phyloP scores from a whole-genome alignment of 2,113 vertebrate species.

The Hippocampus barbouri region DNA sequence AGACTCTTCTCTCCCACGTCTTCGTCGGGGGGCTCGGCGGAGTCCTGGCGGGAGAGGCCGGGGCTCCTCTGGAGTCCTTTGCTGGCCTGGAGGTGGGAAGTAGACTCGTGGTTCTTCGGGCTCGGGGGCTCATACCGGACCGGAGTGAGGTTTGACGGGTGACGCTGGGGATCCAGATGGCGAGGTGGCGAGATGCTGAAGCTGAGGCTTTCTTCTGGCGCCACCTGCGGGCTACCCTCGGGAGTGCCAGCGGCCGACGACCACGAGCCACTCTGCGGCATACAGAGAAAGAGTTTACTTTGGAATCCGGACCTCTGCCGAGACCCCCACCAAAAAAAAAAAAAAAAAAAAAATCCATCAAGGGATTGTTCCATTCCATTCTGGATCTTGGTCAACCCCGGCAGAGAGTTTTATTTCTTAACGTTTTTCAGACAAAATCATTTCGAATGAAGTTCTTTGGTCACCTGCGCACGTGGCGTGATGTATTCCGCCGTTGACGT shows the following conservation, averaged over 20 bases:
- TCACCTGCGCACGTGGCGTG: too few relatives aligned
- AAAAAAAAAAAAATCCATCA: background rate
- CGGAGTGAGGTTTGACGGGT: constrained; percentile 9
- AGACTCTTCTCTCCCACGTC: constrained; percentile 67
- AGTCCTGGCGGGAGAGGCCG: constrained; percentile 80
- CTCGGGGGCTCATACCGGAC: constrained; percentile 31
- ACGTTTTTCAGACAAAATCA: too few relatives aligned
- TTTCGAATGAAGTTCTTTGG: too few relatives aligned
- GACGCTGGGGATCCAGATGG: constrained; percentile 57
- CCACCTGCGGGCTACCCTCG: constrained; percentile 81
- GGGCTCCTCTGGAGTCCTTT: constrained; percentile 84
- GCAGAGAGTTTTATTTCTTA: too few relatives aligned
- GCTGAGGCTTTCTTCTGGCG: constrained; percentile 80
- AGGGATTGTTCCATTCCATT: background rate
- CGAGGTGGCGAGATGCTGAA: constrained; percentile 76
- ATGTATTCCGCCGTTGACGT: too few relatives aligned
- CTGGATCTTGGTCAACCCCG: background rate
- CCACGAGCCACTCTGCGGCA: constrained; percentile 77
- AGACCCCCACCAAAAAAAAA: background rate
- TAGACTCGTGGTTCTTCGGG: constrained; percentile 39
- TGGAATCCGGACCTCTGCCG: too few relatives aligned
- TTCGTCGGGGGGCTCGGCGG: constrained; percentile 84
- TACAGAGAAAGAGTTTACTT: background rate
- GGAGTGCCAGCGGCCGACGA: constrained; percentile 81
- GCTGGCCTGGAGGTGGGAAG: constrained; percentile 72